Evolutionary conservation across 2,113 vertebrate genomes (phyloP).

Genomic region (Lepus americanus): DNA sequence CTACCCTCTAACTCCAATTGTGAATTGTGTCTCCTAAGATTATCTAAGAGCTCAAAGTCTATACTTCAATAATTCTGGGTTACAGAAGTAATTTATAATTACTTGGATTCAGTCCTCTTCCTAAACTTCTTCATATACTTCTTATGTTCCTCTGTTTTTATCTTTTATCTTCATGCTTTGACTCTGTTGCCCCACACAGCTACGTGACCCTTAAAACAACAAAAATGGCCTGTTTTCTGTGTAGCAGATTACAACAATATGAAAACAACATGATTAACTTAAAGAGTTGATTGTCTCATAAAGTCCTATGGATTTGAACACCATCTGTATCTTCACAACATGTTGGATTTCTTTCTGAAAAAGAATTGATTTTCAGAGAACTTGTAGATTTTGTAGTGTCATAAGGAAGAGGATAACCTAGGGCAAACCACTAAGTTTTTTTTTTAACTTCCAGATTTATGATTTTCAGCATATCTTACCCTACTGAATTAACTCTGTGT

Average conservation of each 20-base stretch:
- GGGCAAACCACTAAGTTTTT: background rate
- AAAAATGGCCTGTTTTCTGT: background rate
- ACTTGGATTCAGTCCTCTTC: background rate
- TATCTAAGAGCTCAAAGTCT: too few relatives aligned
- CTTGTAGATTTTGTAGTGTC: background rate
- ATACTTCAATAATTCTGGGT: background rate
- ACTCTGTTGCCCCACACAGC: background rate
- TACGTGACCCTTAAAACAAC: background rate
- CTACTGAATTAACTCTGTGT: background rate
- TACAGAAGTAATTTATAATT: background rate
- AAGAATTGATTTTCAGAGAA: background rate
- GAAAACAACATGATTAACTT: background rate
- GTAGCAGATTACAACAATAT: background rate
- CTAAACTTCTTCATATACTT: background rate
- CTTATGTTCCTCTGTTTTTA: background rate
- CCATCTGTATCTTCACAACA: background rate
- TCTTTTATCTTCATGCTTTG: background rate
- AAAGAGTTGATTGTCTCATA: background rate
- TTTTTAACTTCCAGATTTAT: background rate
- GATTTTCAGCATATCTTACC: background rate
- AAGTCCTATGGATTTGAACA: background rate
- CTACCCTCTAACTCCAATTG: background rate
- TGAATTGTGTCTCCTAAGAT: background rate
- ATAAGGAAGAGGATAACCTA: background rate
- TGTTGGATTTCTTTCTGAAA: slow-evolving; percentile 19